A percentile compares a stretch with the other conserved stretches of the same genome.
Conservation (phyloP, 2,797 vertebrate species). For the Lateolabrax maculatus region DNA sequence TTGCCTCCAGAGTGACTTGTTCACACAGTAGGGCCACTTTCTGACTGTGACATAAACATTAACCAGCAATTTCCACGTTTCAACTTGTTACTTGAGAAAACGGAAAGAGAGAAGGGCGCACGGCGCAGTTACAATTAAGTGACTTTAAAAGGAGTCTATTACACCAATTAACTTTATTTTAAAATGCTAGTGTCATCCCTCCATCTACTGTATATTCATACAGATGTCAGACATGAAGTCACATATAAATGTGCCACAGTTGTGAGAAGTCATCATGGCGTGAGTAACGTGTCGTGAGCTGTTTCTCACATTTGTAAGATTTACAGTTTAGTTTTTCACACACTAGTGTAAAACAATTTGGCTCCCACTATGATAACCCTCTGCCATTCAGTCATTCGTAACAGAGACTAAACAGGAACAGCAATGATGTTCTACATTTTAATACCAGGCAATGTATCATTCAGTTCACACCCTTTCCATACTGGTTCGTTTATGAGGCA, state of each 20-base stretch:
- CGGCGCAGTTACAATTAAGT: constrained; percentile 24
- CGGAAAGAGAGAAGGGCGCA: constrained; percentile 5
- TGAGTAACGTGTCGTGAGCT: constrained; percentile 13
- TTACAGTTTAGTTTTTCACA: constrained; percentile 45
- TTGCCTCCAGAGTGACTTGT: constrained; percentile 49
- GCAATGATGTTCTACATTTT: constrained; percentile 41
- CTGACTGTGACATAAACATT: constrained; percentile 57
- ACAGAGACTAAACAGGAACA: constrained; percentile 29
- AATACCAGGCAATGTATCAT: constrained; percentile 11
- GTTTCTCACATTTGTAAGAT: constrained; percentile 41
- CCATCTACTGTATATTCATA: constrained; percentile 11
- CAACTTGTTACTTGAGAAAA: constrained; percentile 55
- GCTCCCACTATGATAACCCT: constrained; percentile 17
- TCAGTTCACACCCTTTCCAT: constrained; percentile 18
- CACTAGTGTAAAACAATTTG: constrained; percentile 16
- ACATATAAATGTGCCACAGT: constrained; percentile 23
- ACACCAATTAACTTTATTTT: background rate
- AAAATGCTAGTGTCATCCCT: constrained; percentile 25
- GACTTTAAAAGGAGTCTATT: constrained; percentile 22
- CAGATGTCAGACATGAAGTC: constrained; percentile 36
- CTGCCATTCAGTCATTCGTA: constrained; percentile 32
- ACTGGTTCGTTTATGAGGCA: background rate
- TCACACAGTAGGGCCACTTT: constrained; percentile 29
- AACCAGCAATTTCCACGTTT: constrained; percentile 58
- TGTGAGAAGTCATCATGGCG: constrained; percentile 13